Evolutionary conservation across 2,888 invertebrate genomes (phyloP).

Genomic region (Camptogramma bilineatum): DNA sequence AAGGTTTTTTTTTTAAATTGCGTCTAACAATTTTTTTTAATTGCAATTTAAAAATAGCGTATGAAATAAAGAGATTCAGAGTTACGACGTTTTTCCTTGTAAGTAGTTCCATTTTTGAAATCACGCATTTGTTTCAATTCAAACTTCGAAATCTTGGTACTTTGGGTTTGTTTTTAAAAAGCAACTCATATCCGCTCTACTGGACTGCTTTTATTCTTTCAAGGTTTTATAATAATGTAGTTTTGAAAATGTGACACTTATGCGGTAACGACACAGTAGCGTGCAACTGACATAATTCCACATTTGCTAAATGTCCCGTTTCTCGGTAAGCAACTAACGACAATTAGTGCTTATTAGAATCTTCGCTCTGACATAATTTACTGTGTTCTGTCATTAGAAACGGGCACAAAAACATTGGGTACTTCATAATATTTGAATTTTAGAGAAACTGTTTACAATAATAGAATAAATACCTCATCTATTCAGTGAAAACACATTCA

Average conservation of each 20-base stretch:
- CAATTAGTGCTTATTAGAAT: constrained; percentile 50
- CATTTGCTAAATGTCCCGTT: constrained; percentile 45
- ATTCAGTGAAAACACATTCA: too few relatives aligned
- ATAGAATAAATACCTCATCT: too few relatives aligned
- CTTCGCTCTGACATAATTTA: constrained; percentile 21
- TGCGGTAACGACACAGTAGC: constrained; percentile 18
- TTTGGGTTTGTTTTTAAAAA: not conserved
- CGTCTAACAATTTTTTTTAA: not conserved
- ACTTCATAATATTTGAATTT: too few relatives aligned
- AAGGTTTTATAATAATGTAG: too few relatives aligned
- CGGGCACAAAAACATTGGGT: not conserved
- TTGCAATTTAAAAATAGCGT: not conserved
- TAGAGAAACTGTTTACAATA: too few relatives aligned
- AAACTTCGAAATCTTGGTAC: not conserved
- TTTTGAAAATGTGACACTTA: constrained; percentile 12
- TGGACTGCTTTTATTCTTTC: too few relatives aligned
- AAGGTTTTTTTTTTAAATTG: too few relatives aligned
- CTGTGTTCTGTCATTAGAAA: not conserved
- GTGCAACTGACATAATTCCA: constrained; percentile 36
- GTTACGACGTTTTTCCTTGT: not conserved
- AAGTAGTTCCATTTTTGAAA: not conserved
- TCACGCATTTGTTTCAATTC: not conserved
- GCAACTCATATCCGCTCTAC: not conserved
- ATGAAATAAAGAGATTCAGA: not conserved
- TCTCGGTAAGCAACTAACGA: constrained; percentile 40